A percentile compares a stretch with the other conserved stretches of the same genome.
Evolutionary conservation across 2,113 vertebrate species (phyloP).

Genomic region (Protomyctophum bolini): DNA sequence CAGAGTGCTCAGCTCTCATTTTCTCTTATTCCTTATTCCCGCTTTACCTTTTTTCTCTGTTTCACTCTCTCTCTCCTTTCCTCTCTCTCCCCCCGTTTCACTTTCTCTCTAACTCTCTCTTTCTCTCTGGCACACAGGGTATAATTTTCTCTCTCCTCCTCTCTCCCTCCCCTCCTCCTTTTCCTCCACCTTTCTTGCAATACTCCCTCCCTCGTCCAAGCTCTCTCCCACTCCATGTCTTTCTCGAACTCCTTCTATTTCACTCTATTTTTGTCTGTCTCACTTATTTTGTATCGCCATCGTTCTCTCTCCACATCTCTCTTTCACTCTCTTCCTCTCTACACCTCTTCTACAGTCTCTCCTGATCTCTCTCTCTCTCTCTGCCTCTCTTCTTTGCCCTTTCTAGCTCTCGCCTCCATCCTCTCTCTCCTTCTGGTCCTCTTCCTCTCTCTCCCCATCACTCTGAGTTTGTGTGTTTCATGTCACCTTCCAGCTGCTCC

Average conservation of each 20-base stretch:
- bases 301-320: not conserved
- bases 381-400: not conserved
- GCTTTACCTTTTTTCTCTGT: not conserved
- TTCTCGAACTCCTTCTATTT: constrained; percentile 21
- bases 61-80: constrained; percentile 5
- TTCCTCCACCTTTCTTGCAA: not conserved
- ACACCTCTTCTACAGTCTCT: constrained; percentile 5
- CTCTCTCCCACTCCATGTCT: constrained; percentile 7
- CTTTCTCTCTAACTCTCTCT: not conserved
- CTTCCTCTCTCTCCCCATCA: constrained; percentile 21
- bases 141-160: not conserved
- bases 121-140: too few relatives aligned
- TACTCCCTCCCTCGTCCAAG: not conserved
- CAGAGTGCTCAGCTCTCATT: constrained; percentile 41
- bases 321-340: not conserved
- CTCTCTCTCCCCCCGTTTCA: constrained; percentile 20
- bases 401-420: not conserved
- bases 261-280: constrained; percentile 1
- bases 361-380: constrained; percentile 5
- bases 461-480: constrained; percentile 31
- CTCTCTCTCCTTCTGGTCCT: constrained; percentile 19
- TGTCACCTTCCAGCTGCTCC: constrained; percentile 15
- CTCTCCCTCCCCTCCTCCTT: constrained; percentile 5
- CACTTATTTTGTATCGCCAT: too few relatives aligned
- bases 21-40: constrained; percentile 38